Conservation (phyloP, 2,888 invertebrate species). For the Drosophila fungiperda region DNA sequence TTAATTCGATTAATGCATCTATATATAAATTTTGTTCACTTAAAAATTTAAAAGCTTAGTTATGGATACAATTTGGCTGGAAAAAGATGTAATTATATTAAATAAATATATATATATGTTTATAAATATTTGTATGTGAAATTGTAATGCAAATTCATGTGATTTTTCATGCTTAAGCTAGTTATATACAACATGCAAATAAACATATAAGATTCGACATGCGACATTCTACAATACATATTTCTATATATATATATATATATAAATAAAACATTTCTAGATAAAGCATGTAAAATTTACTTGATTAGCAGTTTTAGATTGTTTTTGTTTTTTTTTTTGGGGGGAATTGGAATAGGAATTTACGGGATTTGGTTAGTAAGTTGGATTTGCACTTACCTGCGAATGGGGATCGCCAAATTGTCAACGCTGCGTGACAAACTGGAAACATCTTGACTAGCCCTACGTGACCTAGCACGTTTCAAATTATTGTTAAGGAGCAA, state of each 20-base stretch:
- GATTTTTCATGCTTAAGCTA: conserved; percentile 28
- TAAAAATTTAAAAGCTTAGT: conserved; percentile 12
- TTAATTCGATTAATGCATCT: conserved; percentile 2
- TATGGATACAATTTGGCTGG: conserved; percentile 64
- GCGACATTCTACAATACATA: conserved; percentile 30
- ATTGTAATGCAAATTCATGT: conserved; percentile 28
- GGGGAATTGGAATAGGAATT: neutral
- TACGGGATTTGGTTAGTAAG: conserved; percentile 18
- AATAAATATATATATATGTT: conserved; percentile 2
- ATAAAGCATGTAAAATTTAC: conserved; percentile 11
- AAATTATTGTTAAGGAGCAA: conserved; percentile 76
- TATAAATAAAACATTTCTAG: conserved; percentile 1
- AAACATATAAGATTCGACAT: conserved; percentile 2
- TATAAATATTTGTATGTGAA: conserved; percentile 5
- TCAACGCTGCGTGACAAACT: conserved; percentile 89
- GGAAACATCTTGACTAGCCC: conserved; percentile 92
- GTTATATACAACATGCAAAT: conserved; percentile 26
- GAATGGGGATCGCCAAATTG: conserved; percentile 87
- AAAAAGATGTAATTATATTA: conserved; percentile 28
- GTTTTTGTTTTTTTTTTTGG: neutral
- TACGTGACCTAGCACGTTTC: conserved; percentile 90
- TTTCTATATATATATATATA: conserved; percentile 1
- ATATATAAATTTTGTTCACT: conserved; percentile 8
- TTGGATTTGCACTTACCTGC: conserved; percentile 86
- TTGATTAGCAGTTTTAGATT: conserved; percentile 1